Evolutionary conservation across 2,113 vertebrate genomes (phyloP), one percentile per base, ranked within the genome.

Genomic region (Coptodon bakossiorum): DNA sequence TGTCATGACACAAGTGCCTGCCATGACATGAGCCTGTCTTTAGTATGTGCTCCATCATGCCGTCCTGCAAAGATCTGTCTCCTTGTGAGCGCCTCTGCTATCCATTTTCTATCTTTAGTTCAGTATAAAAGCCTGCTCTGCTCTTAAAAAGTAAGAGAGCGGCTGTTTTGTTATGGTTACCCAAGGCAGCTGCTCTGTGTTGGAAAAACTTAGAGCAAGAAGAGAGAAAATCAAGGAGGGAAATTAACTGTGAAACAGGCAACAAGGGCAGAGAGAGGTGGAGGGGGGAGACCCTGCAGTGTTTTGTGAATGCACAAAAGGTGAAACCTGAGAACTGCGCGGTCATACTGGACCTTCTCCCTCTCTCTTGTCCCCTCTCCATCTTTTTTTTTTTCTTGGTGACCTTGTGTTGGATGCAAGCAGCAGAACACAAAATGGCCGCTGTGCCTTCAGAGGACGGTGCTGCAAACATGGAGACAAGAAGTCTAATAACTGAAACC

Each of bases 351-450:
- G 36, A 31, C 40, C 6, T 4, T 16, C 83, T 38, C 2, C 36
- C 8, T 79, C 66, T 12, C 63, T 38, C 52, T 13, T n/a, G 36
- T 63, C 34, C 6, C 54, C 12, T 16, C 27, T 79, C 38, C 40
- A 66, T 50, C 24, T 17, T 19, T 16, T 16, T 31, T n/a, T 50
- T 66, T 45, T 61, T 78, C 68, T 81, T 48, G 22, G 24, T 71
- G 85, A 91, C 91, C 91, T 91, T 92, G 81, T 66, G n/a, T 7
- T n/a, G 9, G 36, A 85, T 59, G 50, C 45, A 57, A n/a, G 14
- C 76, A 57, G 68, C 73, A 86, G 54, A 63, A 48, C 9, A 88
- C 84, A 89, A 91, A 87, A 90, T 92, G 93, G 90, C 79, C 36
- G 79, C 81, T 85, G 48, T 81, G 4, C 36, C 24, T 54, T 81